Evolutionary conservation across 2,797 vertebrate species (phyloP).

Genomic region (Crocodylus rhombifer): DNA sequence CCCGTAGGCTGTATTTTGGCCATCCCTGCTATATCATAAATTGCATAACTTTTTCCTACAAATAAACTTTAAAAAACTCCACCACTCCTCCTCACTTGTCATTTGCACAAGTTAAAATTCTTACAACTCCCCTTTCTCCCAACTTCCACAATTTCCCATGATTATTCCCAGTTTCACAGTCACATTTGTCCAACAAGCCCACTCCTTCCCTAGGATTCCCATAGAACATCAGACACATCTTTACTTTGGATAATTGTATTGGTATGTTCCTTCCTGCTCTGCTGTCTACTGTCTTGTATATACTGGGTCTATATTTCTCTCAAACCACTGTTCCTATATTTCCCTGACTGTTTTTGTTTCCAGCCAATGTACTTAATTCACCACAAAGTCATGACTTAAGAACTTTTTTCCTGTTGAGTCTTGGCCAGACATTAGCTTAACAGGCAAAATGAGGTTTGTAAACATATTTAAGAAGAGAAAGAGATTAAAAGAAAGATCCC

Average conservation of each 20-base stretch:
- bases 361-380: slow-evolving; percentile 30
- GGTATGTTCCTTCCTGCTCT: slow-evolving; percentile 17
- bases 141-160: neutral
- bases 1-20: too few species aligned
- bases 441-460: neutral
- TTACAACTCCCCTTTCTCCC: neutral
- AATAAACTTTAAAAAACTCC: too few species aligned
- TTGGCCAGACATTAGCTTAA: neutral
- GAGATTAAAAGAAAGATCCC: neutral
- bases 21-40: too few species aligned
- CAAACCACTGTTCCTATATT: neutral
- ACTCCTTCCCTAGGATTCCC: neutral
- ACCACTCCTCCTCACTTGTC: rapidly evolving
- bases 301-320: neutral
- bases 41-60: too few species aligned
- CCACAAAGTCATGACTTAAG: neutral
- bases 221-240: neutral
- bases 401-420: slow-evolving; percentile 38
- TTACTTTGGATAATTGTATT: slow-evolving; percentile 5
- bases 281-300: neutral
- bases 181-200: neutral
- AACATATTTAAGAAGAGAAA: neutral
- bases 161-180: neutral
- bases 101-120: neutral
- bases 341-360: neutral